Percentiles rank a stretch among this genome's conserved stretches.
phyloP scores from a whole-genome alignment of 2,888 invertebrate species.

The Tyria jacobaeae region DNA sequence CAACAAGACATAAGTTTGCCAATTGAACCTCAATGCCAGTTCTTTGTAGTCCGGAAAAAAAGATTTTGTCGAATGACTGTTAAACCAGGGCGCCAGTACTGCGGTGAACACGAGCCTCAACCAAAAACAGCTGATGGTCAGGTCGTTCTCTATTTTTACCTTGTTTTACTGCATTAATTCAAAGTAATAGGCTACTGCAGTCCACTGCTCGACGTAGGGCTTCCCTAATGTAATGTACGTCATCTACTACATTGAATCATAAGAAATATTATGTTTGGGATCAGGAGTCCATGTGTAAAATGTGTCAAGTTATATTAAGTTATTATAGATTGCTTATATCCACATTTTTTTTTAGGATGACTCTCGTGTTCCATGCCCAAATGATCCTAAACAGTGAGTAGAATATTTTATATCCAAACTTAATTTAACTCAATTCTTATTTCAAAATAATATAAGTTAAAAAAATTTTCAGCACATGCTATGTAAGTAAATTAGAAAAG shows the following conservation, averaged over 20 bases:
- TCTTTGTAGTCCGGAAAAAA: conserved; percentile 90
- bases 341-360: conserved; percentile 64
- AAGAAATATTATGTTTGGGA: no score
- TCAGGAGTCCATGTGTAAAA: no score
- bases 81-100: conserved; percentile 88
- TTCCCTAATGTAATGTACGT: no score
- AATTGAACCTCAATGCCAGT: conserved; percentile 82
- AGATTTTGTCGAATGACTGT: conserved; percentile 92
- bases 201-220: no score
- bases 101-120: conserved; percentile 89
- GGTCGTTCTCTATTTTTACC: conserved; percentile 46
- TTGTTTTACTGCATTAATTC: neutral
- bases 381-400: conserved; percentile 91
- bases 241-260: no score
- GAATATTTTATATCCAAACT: neutral
- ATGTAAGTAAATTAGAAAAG: conserved; percentile 88
- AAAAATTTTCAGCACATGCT: conserved; percentile 87
- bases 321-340: neutral
- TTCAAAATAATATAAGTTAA: neutral
- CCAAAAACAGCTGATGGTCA: conserved; percentile 59
- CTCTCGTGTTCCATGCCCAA: conserved; percentile 89
- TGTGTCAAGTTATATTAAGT: no score
- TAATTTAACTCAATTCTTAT: neutral
- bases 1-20: conserved; percentile 19
- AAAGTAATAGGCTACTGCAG: no score